Conservation (phyloP, 1,140 invertebrate species). For the Ceratina japonica region DNA sequence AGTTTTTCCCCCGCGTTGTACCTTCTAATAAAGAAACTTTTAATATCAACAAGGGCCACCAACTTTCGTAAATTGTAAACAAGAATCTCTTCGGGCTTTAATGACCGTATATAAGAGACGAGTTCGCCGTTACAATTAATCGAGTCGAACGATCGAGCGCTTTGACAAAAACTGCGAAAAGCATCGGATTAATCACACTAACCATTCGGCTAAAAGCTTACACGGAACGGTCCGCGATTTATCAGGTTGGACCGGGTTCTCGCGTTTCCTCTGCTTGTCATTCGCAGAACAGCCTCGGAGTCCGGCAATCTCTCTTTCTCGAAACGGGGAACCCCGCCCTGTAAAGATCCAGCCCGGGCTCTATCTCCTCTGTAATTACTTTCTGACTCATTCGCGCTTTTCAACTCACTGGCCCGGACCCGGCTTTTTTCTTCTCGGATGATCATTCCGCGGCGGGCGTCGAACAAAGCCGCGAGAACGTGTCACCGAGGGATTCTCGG, state of each 20-base stretch:
- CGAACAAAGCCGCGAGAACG: slow-evolving; percentile 32
- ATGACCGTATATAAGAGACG: background rate
- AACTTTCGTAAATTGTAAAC: background rate
- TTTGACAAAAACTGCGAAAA: too few relatives aligned
- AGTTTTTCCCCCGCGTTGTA: too few relatives aligned
- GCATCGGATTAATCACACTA: too few relatives aligned
- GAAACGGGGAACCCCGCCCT: background rate
- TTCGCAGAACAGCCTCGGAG: slow-evolving; percentile 19
- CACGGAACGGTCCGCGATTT: background rate
- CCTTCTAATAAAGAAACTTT: background rate
- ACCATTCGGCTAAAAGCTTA: too few relatives aligned
- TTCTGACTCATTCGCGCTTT: slow-evolving; percentile 45
- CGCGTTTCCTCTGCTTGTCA: slow-evolving; percentile 24
- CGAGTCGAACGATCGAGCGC: too few relatives aligned
- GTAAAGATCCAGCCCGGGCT: slow-evolving; percentile 27
- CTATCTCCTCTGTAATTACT: slow-evolving; percentile 48
- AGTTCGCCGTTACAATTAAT: background rate
- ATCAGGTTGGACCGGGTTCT: background rate
- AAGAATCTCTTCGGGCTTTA: background rate
- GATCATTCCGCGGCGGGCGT: background rate
- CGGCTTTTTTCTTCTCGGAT: slow-evolving; percentile 26
- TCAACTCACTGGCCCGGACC: slow-evolving; percentile 17
- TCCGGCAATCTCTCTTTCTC: slow-evolving; percentile 27
- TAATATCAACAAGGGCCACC: background rate
- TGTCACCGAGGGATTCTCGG: slow-evolving; percentile 9